phyloP scores from a whole-genome alignment of 35 echinoderm and acorn worm species.

The Heliocidaris tuberculata region DNA sequence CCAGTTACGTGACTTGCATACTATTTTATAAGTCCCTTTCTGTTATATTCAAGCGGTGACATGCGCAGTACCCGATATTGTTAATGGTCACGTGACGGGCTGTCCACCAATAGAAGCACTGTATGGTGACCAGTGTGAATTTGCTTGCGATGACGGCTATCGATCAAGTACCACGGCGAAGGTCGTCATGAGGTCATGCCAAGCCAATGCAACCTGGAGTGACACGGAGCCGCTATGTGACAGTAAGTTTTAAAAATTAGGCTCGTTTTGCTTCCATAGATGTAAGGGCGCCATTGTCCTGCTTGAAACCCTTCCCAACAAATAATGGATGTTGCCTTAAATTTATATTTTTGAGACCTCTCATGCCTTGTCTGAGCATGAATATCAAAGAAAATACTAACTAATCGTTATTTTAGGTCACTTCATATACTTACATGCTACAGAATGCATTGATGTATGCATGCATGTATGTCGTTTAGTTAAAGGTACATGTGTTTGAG shows the following conservation, averaged over 20 bases:
- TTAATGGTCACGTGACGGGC: conserved; percentile 42
- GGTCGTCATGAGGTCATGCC: conserved; percentile 7
- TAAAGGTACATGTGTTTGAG: background rate
- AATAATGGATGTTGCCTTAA: background rate
- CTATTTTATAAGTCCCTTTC: background rate
- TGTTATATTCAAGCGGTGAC: conserved; percentile 9
- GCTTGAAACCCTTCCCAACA: background rate
- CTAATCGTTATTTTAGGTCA: too few species aligned
- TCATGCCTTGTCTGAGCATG: too few species aligned
- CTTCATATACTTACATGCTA: background rate
- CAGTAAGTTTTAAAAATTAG: background rate
- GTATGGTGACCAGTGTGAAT: conserved; percentile 39
- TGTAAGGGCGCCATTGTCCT: background rate
- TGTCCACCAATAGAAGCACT: background rate
- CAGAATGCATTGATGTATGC: background rate
- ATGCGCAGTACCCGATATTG: background rate
- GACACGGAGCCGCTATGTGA: conserved; percentile 7
- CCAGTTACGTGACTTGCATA: background rate
- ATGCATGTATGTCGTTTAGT: background rate
- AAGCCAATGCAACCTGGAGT: conserved; percentile 41
- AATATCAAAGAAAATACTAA: too few species aligned
- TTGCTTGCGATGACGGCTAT: conserved; percentile 42
- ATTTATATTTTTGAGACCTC: background rate
- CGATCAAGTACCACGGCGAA: background rate
- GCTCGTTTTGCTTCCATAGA: background rate